phyloP scores from a whole-genome alignment of 2,797 vertebrate genomes.

The Rallus crepitans region DNA sequence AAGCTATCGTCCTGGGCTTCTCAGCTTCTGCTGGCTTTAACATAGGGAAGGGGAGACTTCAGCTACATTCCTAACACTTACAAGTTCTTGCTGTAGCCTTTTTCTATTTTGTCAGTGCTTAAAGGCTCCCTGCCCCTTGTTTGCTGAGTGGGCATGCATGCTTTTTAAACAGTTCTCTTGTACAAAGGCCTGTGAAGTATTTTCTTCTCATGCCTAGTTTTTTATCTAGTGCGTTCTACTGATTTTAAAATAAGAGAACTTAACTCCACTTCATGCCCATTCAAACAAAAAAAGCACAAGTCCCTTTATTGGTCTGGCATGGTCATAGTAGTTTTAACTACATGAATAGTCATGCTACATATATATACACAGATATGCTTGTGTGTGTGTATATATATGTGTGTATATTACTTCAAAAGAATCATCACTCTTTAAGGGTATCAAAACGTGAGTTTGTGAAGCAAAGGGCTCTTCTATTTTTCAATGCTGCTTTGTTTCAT shows the following conservation, averaged over 20 bases:
- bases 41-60: neutral
- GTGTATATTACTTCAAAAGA: neutral
- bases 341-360: neutral
- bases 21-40: neutral
- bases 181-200: neutral
- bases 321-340: neutral
- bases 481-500: neutral
- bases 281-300: neutral
- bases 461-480: neutral
- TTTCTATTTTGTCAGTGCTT: neutral
- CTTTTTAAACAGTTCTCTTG: neutral
- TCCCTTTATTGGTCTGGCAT: neutral
- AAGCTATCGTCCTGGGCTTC: neutral
- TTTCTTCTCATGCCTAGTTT: neutral
- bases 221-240: neutral
- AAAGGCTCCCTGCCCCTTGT: neutral
- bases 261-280: neutral
- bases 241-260: neutral
- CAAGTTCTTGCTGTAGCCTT: accelerated
- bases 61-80: neutral
- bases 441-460: neutral
- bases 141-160: accelerated
- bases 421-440: neutral
- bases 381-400: neutral
- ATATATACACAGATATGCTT: too few relatives aligned